Evolutionary conservation across 2,888 invertebrate species (phyloP).

Genomic region (Protonemura montana): DNA sequence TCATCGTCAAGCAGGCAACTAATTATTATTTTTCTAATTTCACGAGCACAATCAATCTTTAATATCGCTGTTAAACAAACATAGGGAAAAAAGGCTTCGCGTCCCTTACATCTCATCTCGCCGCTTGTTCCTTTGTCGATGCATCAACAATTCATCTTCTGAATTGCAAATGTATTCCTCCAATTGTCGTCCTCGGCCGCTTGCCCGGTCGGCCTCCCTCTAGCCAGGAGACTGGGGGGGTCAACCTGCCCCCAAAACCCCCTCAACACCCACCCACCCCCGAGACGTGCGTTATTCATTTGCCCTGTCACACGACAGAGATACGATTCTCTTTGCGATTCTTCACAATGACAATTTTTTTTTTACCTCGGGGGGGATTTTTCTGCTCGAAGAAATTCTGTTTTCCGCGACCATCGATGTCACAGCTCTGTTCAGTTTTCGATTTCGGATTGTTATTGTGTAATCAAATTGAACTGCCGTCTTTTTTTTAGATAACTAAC

Average conservation of each 20-base stretch:
- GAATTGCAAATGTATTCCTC: neutral
- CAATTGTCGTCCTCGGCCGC: neutral
- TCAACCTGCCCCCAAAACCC: slow-evolving; percentile 14
- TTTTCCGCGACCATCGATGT: too few species aligned
- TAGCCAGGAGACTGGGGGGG: neutral
- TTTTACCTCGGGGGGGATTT: too few species aligned
- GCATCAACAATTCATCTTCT: neutral
- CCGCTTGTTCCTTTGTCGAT: neutral
- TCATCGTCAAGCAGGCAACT: neutral
- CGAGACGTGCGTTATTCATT: slow-evolving; percentile 26
- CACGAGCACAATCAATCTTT: neutral
- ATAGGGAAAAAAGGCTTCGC: neutral
- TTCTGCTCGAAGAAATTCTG: too few species aligned
- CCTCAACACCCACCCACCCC: neutral
- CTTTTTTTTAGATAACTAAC: too few species aligned
- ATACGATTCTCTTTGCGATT: too few species aligned
- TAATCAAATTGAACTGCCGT: too few species aligned
- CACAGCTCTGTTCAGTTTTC: too few species aligned
- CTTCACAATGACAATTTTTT: too few species aligned
- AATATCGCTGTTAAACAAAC: neutral
- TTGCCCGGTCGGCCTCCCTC: neutral
- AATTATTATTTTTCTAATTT: neutral
- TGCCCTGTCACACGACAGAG: too few species aligned
- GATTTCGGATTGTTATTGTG: too few species aligned
- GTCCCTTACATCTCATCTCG: neutral